Conservation (phyloP, 2,888 invertebrate species). For the Rutpela maculata region DNA sequence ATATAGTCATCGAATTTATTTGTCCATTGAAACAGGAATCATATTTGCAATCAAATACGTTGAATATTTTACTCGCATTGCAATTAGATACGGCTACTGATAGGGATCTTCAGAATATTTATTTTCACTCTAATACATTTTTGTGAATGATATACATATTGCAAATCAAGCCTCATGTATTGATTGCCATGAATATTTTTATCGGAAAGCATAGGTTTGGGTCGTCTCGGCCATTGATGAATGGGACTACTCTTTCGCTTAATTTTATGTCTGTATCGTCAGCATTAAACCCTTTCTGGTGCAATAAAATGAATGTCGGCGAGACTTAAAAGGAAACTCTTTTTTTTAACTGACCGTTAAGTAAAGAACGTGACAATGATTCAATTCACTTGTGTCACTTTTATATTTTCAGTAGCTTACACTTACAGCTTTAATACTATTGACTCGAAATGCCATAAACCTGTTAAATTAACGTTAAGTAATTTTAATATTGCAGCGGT, state of each 20-base stretch:
- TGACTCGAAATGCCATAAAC: constrained; percentile 7
- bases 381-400: constrained; percentile 47
- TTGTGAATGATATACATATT: background rate
- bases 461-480: constrained; percentile 7
- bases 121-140: background rate
- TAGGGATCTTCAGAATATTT: background rate
- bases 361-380: constrained; percentile 48
- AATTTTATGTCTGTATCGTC: constrained; percentile 42
- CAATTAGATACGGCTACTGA: no score
- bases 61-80: background rate
- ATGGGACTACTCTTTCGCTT: constrained; percentile 27
- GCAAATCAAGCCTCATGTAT: background rate
- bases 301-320: constrained; percentile 49
- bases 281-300: constrained; percentile 46
- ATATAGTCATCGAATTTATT: no score
- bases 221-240: constrained; percentile 5
- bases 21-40: background rate
- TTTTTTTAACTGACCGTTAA: constrained; percentile 49
- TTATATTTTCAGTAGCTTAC: constrained; percentile 47
- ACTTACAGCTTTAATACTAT: constrained; percentile 9
- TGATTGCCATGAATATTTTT: constrained; percentile 4
- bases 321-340: constrained; percentile 46
- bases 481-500: constrained; percentile 3
- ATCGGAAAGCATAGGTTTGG: constrained; percentile 19
- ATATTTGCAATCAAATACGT: background rate